Conservation (phyloP, 2,797 vertebrate genomes). For the Brachymystax lenok region DNA sequence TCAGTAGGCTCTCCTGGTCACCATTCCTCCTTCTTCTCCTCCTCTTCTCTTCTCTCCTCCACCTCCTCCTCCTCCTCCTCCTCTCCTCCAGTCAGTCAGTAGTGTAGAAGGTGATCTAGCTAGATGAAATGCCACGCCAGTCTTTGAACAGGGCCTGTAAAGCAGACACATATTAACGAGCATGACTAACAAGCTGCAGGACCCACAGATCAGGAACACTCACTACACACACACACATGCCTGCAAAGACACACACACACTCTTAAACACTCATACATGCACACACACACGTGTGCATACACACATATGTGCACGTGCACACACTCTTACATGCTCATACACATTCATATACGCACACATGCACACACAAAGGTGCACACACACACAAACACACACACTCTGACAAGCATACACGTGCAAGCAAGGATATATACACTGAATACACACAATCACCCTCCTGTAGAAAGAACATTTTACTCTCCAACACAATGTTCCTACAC, state of each 20-base stretch:
- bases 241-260: constrained; percentile 28
- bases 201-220: constrained; percentile 40
- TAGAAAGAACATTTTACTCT: too few relatives aligned
- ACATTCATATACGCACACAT: not conserved
- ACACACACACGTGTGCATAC: constrained; percentile 38
- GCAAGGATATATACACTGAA: too few relatives aligned
- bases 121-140: constrained; percentile 68
- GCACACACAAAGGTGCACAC: not conserved
- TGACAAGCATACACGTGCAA: too few relatives aligned
- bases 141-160: constrained; percentile 75
- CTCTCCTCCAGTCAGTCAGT: constrained; percentile 16
- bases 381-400: constrained; percentile 10
- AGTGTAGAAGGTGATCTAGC: constrained; percentile 59
- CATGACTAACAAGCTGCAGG: constrained; percentile 79
- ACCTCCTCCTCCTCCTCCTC: not conserved
- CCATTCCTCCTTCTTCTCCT: not conserved
- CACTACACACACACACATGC: constrained; percentile 12
- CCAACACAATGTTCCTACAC: too few relatives aligned
- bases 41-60: too few relatives aligned
- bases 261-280: constrained; percentile 31
- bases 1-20: not conserved
- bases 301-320: constrained; percentile 38
- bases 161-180: constrained; percentile 72
- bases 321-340: not conserved
- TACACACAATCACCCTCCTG: too few relatives aligned